A percentile compares a stretch with the other conserved stretches of the same genome.
phyloP scores from a whole-genome alignment of 1,140 invertebrate species.

The Luehdorfia chinensis region DNA sequence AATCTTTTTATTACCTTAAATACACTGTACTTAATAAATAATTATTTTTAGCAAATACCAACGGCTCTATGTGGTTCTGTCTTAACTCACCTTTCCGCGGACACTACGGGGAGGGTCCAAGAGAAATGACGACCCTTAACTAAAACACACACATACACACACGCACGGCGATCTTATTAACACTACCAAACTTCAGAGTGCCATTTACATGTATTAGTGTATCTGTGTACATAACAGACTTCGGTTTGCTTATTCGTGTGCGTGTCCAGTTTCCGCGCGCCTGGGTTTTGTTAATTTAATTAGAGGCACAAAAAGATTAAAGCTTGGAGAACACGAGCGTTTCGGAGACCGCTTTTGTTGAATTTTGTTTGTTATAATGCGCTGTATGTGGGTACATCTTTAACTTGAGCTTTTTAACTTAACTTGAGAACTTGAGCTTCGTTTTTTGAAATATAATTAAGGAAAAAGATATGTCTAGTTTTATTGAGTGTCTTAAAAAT shows the following conservation, averaged over 20 bases:
- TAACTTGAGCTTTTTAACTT: constrained; percentile 1
- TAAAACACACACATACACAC: constrained; percentile 72
- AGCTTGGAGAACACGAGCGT: constrained; percentile 61
- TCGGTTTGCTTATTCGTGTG: constrained; percentile 38
- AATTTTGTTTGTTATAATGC: constrained; percentile 23
- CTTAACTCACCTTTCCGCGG: constrained; percentile 76
- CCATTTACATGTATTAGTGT: constrained; percentile 34
- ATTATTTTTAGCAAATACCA: no score
- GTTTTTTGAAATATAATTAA: constrained; percentile 9
- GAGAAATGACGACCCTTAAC: constrained; percentile 77
- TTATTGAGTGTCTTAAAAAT: no score
- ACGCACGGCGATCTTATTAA: constrained; percentile 50
- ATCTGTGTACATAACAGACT: constrained; percentile 29
- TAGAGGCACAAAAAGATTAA: constrained; percentile 76
- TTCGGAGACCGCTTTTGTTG: constrained; percentile 54
- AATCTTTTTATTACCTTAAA: no score
- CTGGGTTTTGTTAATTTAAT: constrained; percentile 77
- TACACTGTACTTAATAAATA: no score
- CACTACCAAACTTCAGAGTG: constrained; percentile 35
- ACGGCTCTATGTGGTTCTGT: constrained; percentile 47
- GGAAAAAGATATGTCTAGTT: no score
- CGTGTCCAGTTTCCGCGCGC: constrained; percentile 70
- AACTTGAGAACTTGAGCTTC: background rate
- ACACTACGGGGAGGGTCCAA: constrained; percentile 75
- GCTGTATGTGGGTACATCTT: constrained; percentile 19